Base-by-base conservation (phyloP, 2,888 invertebrate species). In the Drosophila falleni region DNA sequence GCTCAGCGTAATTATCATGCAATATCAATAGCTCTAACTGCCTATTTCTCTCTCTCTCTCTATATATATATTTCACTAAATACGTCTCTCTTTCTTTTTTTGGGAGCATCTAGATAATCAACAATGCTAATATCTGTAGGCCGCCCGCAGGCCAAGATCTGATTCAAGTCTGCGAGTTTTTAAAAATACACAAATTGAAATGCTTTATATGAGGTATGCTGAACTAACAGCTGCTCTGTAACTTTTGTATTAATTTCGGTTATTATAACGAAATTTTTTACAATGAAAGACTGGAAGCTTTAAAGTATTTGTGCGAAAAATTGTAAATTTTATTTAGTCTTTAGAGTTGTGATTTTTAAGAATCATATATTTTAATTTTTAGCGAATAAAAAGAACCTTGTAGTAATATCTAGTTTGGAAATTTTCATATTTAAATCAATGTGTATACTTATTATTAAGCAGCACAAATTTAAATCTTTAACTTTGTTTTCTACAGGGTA, bases 101-200 rank as follows among this genome's bases (percentile, higher is more conserved):
- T 47, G 49, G 13, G 47, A 64, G 55, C 49, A 51, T 55, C 41
- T 46, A 50, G 66, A 68, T 74, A 78, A 78, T 89, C 84, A 80
- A 87, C 84, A 74, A 84, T 84, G 81, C 76, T 87, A 81, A 85
- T 89, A 76, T 74, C 67, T 73, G 53, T 69, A 62, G 81, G 79
- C 73, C 84, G 76, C 84, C 84, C 76, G 87, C 84, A 84, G 85
- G 74, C 74, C 58, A 60, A 79, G 49, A 37, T 59, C 29, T 56
- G 55, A 47, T 59, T 59, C 42, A 33, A 49, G 58, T 58, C 51
- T 35, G 44, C 62, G 47, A 71, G 42, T 35, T 44, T 44, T 56
- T 33, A 13, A 29, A 72, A 35, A 65, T 65, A 60, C 42, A 44
- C 39, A 49, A 61, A 58, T 61, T 50, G n/a, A 50, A 56, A 29